Evolutionary conservation across 92 coral and sea anemone genomes (phyloP), one percentile per base, ranked within the genome.

Genomic region (Actinernus sp.): DNA sequence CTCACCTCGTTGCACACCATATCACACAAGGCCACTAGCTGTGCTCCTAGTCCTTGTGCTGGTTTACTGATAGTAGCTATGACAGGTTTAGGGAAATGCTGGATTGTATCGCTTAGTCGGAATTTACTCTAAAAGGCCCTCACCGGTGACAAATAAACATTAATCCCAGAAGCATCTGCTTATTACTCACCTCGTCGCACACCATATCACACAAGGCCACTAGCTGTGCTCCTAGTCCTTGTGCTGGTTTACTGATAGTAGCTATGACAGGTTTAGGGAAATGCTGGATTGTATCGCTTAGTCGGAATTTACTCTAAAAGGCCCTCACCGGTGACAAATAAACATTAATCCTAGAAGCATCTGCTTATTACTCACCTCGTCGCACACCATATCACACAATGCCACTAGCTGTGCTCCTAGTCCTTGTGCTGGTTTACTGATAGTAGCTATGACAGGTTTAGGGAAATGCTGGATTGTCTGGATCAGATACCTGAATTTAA

Each of bases 1-100:
- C 97, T 60, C 61, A 95, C 99, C 95, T 95, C 93, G 55, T 95
- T 97, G 81, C 99, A 95, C 26, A 95, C 97, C 89, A 95, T 81
- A 65, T 95, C 99, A 88, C 97, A 95, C 6, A 95, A 71, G 13
- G 97, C 88, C 12, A 87, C 86, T 12, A 95, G 68, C 71, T 79
- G 81, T 56, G 99, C 99, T 50, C 97, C 97, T n/a, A 95, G 71
- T 2, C 99, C 99, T 55, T 87, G 83, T 1, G 95, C 97, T 55
- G 99, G 92, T 33, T 91, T 83, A 48, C 62, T 87, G 37, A 95
- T 61, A 4, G 93, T 70, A 19, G 97, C 99, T 20, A 95, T 85
- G 21, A 95, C 65, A 55, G 97, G 97, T 52, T 91, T 95, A 2
- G 99, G 99, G 55, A 81, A 95, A 46, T 87, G n/a, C n/a, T n/a